Conservation (phyloP, 2,797 vertebrate genomes). For the Salarias fasciatus region DNA sequence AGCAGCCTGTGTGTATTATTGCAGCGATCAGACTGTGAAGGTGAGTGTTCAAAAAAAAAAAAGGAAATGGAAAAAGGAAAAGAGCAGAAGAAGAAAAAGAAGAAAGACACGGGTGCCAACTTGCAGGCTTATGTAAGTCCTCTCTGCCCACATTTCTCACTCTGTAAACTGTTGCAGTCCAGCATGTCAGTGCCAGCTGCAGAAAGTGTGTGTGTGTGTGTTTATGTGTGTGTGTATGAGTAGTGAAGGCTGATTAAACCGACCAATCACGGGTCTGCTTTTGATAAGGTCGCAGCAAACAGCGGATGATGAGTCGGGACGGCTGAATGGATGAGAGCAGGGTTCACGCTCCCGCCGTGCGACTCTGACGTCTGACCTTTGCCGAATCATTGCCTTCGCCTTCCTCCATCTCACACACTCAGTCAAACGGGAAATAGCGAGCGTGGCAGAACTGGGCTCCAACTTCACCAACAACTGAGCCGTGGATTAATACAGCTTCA, state of each 20-base stretch:
- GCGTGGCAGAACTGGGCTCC: constrained; percentile 59
- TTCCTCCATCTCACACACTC: constrained; percentile 27
- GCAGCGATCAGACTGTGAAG: constrained; percentile 43
- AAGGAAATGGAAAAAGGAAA: constrained; percentile 13
- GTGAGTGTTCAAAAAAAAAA: constrained; percentile 20
- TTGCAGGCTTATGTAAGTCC: constrained; percentile 58
- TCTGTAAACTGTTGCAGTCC: constrained; percentile 30
- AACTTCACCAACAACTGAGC: constrained; percentile 26
- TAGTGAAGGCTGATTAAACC: constrained; percentile 9
- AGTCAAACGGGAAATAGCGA: constrained; percentile 45
- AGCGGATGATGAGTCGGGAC: not conserved
- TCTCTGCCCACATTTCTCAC: constrained; percentile 50
- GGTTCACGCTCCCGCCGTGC: constrained; percentile 21
- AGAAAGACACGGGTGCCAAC: constrained; percentile 39
- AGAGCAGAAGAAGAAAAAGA: constrained; percentile 12
- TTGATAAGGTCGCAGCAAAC: not conserved
- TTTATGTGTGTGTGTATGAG: no score
- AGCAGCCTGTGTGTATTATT: constrained; percentile 50
- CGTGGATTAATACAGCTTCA: constrained; percentile 2
- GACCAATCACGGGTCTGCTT: not conserved
- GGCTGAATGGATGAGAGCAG: not conserved
- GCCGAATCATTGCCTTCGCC: constrained; percentile 47
- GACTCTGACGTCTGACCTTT: constrained; percentile 43
- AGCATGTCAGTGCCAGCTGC: constrained; percentile 31
- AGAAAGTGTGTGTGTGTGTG: not conserved